Evolutionary conservation across 2,888 invertebrate genomes (phyloP).

Genomic region (Synergus japonicus): DNA sequence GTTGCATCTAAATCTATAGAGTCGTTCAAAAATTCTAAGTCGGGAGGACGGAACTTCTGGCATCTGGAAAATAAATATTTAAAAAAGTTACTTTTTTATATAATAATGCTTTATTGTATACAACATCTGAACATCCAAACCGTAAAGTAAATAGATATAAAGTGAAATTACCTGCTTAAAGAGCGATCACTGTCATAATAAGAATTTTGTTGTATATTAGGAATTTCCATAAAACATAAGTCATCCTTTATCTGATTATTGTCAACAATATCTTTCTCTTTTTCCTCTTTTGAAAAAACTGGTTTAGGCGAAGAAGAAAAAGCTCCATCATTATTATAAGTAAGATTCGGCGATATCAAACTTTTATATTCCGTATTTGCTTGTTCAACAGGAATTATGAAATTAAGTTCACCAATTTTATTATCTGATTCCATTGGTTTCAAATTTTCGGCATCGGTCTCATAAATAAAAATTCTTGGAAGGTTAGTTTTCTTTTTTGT

Average conservation of each 20-base stretch:
- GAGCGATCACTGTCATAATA: not conserved
- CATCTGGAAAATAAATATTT: conserved; percentile 54
- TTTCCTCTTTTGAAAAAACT: not conserved
- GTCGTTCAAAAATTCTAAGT: conserved; percentile 54
- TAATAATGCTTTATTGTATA: not conserved
- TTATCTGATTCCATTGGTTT: not conserved
- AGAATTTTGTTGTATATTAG: not conserved
- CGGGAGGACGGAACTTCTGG: conserved; percentile 60
- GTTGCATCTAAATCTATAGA: conserved; percentile 56
- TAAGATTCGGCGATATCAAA: conserved; percentile 66
- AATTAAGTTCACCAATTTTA: not conserved
- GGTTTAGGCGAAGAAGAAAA: conserved; percentile 2
- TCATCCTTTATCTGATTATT: not conserved
- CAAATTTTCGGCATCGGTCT: not conserved
- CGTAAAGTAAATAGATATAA: conserved; percentile 18
- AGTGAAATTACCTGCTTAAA: not conserved
- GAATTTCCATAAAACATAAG: not conserved
- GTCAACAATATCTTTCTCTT: not conserved
- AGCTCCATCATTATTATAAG: conserved; percentile 50
- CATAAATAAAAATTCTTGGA: conserved; percentile 15
- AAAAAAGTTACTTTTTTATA: conserved; percentile 23
- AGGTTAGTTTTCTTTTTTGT: not conserved
- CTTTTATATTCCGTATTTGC: conserved; percentile 25
- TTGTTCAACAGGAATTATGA: not conserved
- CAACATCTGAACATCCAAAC: not conserved